Conservation (phyloP, 2,113 vertebrate species). For the Alligator sinensis region DNA sequence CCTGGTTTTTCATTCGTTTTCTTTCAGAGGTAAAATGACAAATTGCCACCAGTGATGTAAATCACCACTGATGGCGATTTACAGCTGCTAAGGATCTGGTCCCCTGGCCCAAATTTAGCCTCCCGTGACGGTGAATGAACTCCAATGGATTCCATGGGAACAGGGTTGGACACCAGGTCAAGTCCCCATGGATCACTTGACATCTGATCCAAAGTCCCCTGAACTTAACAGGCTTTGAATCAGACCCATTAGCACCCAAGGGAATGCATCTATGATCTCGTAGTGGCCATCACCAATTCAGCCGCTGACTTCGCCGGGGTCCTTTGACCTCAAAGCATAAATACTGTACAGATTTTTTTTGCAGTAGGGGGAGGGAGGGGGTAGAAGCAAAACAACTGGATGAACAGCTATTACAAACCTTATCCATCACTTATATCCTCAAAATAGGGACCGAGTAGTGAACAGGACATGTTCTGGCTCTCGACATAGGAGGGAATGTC, state of each 20-base stretch:
- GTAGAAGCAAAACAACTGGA: fast-evolving
- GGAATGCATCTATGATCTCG: not conserved
- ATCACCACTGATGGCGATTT: too few species aligned
- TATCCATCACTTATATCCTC: too few species aligned
- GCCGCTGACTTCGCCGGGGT: not conserved
- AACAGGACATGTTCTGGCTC: fast-evolving
- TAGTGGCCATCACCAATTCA: not conserved
- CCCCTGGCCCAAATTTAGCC: too few species aligned
- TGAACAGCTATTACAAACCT: fast-evolving
- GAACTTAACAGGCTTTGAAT: not conserved
- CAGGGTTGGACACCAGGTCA: not conserved
- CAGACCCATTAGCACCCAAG: not conserved
- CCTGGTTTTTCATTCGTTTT: too few species aligned
- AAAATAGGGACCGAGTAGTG: too few species aligned
- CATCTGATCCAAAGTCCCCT: not conserved
- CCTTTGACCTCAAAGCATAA: fast-evolving
- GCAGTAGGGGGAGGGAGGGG: not conserved
- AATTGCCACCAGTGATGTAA: too few species aligned
- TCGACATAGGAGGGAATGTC: not conserved
- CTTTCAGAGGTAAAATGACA: too few species aligned
- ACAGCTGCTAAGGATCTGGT: too few species aligned
- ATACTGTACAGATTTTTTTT: too few species aligned
- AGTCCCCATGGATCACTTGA: not conserved
- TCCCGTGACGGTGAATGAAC: too few species aligned
- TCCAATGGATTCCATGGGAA: too few species aligned